A percentile compares a stretch with the other conserved stretches of the same genome.
Evolutionary conservation across 2,113 vertebrate genomes (phyloP).

Genomic region (Notarius quadriscutis): DNA sequence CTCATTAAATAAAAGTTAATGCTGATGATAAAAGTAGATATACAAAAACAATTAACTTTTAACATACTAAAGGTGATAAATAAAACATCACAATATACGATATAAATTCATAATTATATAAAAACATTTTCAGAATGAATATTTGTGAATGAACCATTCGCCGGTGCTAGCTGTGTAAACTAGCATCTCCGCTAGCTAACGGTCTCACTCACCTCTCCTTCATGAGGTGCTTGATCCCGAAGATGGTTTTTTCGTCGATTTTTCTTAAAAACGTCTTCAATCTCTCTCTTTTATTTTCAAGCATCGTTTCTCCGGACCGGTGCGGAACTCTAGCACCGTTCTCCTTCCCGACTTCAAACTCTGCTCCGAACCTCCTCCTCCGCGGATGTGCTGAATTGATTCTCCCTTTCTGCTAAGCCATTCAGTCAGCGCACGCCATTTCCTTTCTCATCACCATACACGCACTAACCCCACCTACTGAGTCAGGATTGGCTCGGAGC

Average conservation of each 20-base stretch:
- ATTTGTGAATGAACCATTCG: background rate
- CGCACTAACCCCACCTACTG: background rate
- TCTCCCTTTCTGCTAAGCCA: slow-evolving; percentile 13
- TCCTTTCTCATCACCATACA: slow-evolving; percentile 36
- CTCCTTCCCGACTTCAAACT: slow-evolving; percentile 19
- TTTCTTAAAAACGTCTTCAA: slow-evolving; percentile 77
- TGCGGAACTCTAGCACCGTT: slow-evolving; percentile 47
- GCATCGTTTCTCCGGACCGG: slow-evolving; percentile 70
- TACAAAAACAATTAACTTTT: background rate
- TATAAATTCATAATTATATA: background rate
- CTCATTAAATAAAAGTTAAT: background rate
- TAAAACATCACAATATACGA: background rate
- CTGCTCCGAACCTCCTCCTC: slow-evolving; percentile 22
- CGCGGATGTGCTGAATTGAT: background rate
- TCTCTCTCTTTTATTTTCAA: slow-evolving; percentile 77
- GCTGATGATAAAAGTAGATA: background rate
- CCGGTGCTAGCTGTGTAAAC: background rate
- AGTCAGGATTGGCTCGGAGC: background rate
- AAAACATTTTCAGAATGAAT: no score
- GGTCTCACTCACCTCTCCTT: slow-evolving; percentile 72
- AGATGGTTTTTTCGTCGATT: slow-evolving; percentile 78
- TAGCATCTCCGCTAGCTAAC: slow-evolving; percentile 24
- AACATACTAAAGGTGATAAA: background rate
- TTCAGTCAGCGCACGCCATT: slow-evolving; percentile 29
- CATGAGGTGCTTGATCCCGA: slow-evolving; percentile 77